Base-by-base conservation (phyloP, 2,888 invertebrate species). In the Temnothorax rugatulus region DNA sequence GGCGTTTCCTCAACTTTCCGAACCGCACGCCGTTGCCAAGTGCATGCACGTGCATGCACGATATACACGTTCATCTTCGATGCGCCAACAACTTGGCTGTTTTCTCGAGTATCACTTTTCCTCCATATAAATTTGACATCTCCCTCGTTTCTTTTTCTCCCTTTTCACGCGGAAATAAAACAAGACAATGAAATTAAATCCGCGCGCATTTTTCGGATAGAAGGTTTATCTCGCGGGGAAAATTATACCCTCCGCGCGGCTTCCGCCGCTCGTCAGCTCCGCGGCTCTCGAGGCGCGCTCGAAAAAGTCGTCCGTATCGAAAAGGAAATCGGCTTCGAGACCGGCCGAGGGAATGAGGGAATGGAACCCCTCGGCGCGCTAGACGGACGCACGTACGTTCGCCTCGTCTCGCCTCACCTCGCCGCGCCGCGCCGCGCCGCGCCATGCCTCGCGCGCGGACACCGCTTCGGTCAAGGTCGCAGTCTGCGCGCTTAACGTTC, bases 391-490 rank as follows among this genome's bases (percentile, higher is more conserved):
- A 21, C 83, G 83, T 86, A 84, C 91, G 82, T 91, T 59, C 79
- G 91, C 90, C 74, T 74, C 73, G 71, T 34, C 73, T 47, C 47
- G 47, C 44, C 29, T 29, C 50, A 44, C 29, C 50, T 50, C 69
- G n/a, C n/a, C 69, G 4, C 69, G 69, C 18, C 66, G 8, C 71
- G 91, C 90, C 59, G 44, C 74, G 57, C 41, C 73, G 38, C 25
- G 71, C 54, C 61, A n/a, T 4, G 74, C 44, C 88, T 92, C 90
- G 91, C 90, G 91, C 93, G 90, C 93, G 94, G 93, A 92, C 93
- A 87, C 88, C 83, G 88, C 91, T 93, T 92, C 94, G 94, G 94
- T 94, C 94, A 94, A 94, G 94, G 94, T 94, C 94, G 91, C 91
- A 91, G 92, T 91, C 90, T 90, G 90, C 90, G 88, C 92, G 92